Evolutionary conservation across 2,797 vertebrate genomes (phyloP).

Genomic region (Petrocephalus sullivani): DNA sequence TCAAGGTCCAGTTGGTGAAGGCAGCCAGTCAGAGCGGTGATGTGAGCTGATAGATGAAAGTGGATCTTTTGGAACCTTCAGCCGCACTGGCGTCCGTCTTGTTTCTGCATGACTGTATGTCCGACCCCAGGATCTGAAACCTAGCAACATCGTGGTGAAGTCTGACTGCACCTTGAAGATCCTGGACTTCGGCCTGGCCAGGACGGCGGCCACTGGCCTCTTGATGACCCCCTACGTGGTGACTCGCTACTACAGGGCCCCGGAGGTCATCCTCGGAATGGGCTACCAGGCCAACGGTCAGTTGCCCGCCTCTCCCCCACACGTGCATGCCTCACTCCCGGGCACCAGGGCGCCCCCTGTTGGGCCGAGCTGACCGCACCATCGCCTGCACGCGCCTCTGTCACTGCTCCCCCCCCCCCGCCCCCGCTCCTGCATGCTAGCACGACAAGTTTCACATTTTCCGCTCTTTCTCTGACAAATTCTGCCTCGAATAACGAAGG

Average conservation of each 20-base stretch:
- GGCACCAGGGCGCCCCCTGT: background rate
- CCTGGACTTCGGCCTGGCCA: constrained; percentile 92
- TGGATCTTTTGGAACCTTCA: background rate
- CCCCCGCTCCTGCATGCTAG: background rate
- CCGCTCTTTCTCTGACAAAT: background rate
- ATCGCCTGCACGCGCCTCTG: constrained; percentile 18
- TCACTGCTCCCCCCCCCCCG: background rate
- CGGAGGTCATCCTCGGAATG: constrained; percentile 97
- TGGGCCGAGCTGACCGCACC: constrained; percentile 24
- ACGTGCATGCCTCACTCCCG: constrained; percentile 45
- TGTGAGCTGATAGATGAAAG: background rate
- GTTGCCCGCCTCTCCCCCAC: constrained; percentile 42
- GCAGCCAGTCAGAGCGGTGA: background rate
- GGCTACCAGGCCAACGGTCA: constrained; percentile 98
- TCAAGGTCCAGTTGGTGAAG: background rate
- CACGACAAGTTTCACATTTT: background rate
- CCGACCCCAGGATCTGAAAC: constrained; percentile 83
- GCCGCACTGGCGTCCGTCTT: background rate
- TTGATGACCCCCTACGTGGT: constrained; percentile 98
- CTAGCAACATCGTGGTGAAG: constrained; percentile 97
- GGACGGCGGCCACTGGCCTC: constrained; percentile 93
- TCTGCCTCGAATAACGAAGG: background rate
- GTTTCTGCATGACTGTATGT: background rate
- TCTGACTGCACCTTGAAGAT: constrained; percentile 99
- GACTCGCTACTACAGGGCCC: constrained; percentile 95